A percentile compares a stretch with the other conserved stretches of the same genome.
Conservation (phyloP, 1,140 invertebrate species). For the Cydia splendana region DNA sequence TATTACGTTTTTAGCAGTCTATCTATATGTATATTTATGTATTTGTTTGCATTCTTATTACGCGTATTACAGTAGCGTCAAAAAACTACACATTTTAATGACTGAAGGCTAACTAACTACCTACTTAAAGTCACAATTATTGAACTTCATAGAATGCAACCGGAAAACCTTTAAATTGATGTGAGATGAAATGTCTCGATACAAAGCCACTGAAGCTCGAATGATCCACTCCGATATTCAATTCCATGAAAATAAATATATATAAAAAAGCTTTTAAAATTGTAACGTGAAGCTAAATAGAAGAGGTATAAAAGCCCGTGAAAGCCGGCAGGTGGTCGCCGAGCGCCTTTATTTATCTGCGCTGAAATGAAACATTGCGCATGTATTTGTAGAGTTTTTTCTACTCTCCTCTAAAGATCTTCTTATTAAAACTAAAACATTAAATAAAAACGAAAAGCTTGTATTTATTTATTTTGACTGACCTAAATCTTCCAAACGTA, state of each 20-base stretch:
- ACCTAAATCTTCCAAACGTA: too few species aligned
- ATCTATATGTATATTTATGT: too few species aligned
- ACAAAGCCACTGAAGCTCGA: not conserved
- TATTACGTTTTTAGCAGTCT: too few species aligned
- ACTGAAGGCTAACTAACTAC: too few species aligned
- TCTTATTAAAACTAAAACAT: not conserved
- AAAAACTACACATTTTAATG: too few species aligned
- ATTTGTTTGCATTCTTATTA: not conserved
- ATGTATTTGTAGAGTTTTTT: not conserved
- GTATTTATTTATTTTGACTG: too few species aligned
- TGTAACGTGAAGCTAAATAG: conserved; percentile 7
- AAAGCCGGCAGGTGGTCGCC: conserved; percentile 20
- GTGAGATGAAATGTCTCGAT: not conserved
- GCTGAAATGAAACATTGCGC: conserved; percentile 16
- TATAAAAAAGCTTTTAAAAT: not conserved
- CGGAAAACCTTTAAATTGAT: not conserved
- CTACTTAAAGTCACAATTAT: too few species aligned
- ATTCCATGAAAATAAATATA: not conserved
- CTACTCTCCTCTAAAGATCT: not conserved
- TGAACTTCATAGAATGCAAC: not conserved
- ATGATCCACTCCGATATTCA: not conserved
- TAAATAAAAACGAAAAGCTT: not conserved
- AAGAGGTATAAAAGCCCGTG: conserved; percentile 12
- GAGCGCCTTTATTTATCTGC: conserved; percentile 12
- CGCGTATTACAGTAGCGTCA: not conserved